phyloP scores from a whole-genome alignment of 1,140 invertebrate species.

The Chironomus striatipennis region DNA sequence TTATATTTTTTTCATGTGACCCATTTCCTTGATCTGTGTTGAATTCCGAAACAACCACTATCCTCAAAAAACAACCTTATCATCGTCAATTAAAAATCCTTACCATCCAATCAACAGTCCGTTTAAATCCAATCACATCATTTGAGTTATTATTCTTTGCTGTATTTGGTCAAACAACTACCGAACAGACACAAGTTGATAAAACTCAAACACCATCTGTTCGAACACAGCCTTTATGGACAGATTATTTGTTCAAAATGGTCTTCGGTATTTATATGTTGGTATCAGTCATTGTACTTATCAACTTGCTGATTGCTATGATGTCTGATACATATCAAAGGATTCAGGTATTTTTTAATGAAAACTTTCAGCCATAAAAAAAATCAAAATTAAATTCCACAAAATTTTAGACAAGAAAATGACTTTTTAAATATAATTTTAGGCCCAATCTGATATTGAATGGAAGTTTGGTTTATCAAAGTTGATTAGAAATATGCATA shows the following conservation, averaged over 20 bases:
- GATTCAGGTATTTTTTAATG: constrained; percentile 64
- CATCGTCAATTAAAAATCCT: neutral
- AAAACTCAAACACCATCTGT: constrained; percentile 41
- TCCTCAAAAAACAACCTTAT: neutral
- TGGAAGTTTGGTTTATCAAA: constrained; percentile 99
- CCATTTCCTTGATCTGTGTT: constrained; percentile 27
- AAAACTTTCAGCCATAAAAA: neutral
- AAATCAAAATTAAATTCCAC: neutral
- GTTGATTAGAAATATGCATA: constrained; percentile 96
- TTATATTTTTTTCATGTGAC: constrained; percentile 19
- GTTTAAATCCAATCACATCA: constrained; percentile 77
- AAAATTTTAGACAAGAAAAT: neutral
- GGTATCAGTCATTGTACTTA: constrained; percentile 95
- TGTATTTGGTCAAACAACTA: constrained; percentile 93
- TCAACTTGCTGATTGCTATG: constrained; percentile 99
- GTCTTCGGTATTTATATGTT: constrained; percentile 92
- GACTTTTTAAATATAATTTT: constrained; percentile 24
- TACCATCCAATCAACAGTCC: constrained; percentile 50
- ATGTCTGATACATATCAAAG: constrained; percentile 99
- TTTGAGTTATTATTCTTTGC: constrained; percentile 98
- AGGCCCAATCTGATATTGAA: constrained; percentile 99
- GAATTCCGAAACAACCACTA: neutral
- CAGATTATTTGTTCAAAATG: constrained; percentile 69
- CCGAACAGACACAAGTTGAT: constrained; percentile 60
- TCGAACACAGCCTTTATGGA: constrained; percentile 60